Percentiles rank a stretch among this genome's conserved stretches.
Conservation (phyloP, 2,888 invertebrate species). For the Hedychridium roseum region DNA sequence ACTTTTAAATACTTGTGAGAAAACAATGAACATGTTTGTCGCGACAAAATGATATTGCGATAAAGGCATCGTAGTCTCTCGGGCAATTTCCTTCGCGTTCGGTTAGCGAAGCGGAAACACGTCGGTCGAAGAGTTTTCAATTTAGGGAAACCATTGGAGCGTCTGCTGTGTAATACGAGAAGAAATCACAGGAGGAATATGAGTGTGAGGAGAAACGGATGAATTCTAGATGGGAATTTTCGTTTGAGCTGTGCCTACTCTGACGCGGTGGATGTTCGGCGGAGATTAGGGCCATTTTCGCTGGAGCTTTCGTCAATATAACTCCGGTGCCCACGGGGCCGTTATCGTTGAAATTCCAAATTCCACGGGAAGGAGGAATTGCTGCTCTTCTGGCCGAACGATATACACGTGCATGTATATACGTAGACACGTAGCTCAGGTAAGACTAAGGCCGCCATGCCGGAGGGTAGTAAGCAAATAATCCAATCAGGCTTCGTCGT, state of each 20-base stretch:
- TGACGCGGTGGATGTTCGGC: constrained; percentile 10
- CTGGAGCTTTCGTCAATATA: constrained; percentile 26
- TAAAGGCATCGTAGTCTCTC: no score
- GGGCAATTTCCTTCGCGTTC: no score
- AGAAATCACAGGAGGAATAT: no score
- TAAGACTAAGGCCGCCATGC: constrained; percentile 27
- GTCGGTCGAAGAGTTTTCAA: no score
- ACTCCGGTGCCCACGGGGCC: constrained; percentile 15
- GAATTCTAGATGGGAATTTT: no score
- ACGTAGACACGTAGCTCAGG: not conserved
- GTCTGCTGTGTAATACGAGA: no score
- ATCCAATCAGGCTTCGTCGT: constrained; percentile 45
- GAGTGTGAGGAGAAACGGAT: no score
- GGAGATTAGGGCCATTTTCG: constrained; percentile 36
- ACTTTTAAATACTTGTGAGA: no score
- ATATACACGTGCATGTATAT: constrained; percentile 6
- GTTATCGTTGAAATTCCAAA: constrained; percentile 47
- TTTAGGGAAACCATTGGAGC: no score
- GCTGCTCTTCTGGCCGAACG: constrained; percentile 16
- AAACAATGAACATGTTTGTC: no score
- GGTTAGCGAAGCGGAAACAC: no score
- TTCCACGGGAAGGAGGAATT: constrained; percentile 28
- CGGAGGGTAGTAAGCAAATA: constrained; percentile 47
- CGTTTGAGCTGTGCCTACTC: constrained; percentile 7
- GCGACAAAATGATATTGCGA: no score